Evolutionary conservation across 2,888 invertebrate genomes (phyloP), one percentile per base, ranked within the genome.

Genomic region (Barypeithes pellucidus): DNA sequence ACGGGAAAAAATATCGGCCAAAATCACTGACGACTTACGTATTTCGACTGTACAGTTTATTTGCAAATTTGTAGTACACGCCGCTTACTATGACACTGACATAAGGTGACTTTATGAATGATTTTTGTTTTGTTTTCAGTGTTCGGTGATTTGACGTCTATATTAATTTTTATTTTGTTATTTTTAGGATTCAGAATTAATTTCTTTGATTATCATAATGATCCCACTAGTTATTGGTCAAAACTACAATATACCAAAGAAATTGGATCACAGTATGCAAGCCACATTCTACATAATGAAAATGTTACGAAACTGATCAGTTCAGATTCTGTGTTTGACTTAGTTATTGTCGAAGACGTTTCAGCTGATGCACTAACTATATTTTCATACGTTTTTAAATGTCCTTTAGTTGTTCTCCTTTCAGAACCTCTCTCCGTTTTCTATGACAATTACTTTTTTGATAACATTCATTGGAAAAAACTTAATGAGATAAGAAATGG

Each of bases 351-450:
- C 22, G 70, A 70, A 57, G 63, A 63, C 36, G 54, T 70, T 8
- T 20, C 39, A 12, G 63, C 63, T 16, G 54, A 63, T 57, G 57
- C 39, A 4, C 43, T 70, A 18, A 20, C 70, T 16, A 36, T 63
- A 18, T 43, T 70, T 22, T 62, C 70, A n/a, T 14, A 70, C n/a
- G 29, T 70, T 54, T 70, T 54, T 24, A 63, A 62, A 54, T 54
- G 63, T 33, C 70, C 70, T 54, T 20, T 70, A 29, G 57, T 70
- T 20, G 63, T 43, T 24, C 18, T 70, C 1, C 57, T 70, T 20
- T 63, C 70, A 3, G 70, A 70, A 45, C 70, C 70, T n/a, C 18
- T 70, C 4, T 54, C 63, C 14, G 0, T 33, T 20, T 70, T 63
- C 29, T 70, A 70, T 45, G 63, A 70, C 1, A 63, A 63, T 24